These are phyloP conservation scores for Hirtodrosophila trivittata DNA, from an alignment of 2,888 invertebrate genomes.

Conservation along the genomic window DNA sequence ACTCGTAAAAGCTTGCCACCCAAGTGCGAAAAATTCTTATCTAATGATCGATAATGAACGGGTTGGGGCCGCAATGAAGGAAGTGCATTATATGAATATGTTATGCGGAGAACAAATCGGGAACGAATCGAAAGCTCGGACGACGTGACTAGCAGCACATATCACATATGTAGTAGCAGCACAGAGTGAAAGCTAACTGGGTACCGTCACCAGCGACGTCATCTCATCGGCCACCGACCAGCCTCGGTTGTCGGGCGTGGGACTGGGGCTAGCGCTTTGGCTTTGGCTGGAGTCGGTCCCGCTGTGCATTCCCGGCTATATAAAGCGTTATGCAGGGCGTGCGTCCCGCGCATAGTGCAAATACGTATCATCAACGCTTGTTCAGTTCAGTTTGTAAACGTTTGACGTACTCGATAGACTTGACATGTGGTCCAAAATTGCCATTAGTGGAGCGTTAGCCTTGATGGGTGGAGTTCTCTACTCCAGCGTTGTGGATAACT, in stretches of 20 bases:
- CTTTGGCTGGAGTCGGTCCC: no score
- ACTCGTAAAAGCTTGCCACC: slow-evolving; percentile 32
- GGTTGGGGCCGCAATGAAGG: slow-evolving; percentile 25
- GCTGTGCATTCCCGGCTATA: slow-evolving; percentile 39
- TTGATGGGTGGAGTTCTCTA: slow-evolving; percentile 58
- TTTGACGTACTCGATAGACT: background rate
- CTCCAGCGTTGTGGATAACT: slow-evolving; percentile 60
- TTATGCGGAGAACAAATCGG: background rate
- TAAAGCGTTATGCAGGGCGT: slow-evolving; percentile 45
- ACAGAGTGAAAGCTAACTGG: slow-evolving; percentile 57
- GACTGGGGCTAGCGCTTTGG: no score
- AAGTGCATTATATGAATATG: slow-evolving; percentile 45
- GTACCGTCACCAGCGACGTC: background rate
- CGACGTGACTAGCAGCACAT: slow-evolving; percentile 71
- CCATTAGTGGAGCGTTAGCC: slow-evolving; percentile 53
- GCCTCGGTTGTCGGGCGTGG: background rate
- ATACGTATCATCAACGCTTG: slow-evolving; percentile 19
- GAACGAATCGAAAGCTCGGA: slow-evolving; percentile 27
- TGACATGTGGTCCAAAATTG: slow-evolving; percentile 64
- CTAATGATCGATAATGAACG: slow-evolving; percentile 67
- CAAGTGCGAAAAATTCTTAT: slow-evolving; percentile 61
- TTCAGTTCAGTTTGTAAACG: slow-evolving; percentile 9
- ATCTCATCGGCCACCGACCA: no score
- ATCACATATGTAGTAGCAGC: slow-evolving; percentile 36
- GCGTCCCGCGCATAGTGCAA: slow-evolving; percentile 61